phyloP scores from a whole-genome alignment of 2,113 vertebrate genomes.

The Festucalex cinctus region DNA sequence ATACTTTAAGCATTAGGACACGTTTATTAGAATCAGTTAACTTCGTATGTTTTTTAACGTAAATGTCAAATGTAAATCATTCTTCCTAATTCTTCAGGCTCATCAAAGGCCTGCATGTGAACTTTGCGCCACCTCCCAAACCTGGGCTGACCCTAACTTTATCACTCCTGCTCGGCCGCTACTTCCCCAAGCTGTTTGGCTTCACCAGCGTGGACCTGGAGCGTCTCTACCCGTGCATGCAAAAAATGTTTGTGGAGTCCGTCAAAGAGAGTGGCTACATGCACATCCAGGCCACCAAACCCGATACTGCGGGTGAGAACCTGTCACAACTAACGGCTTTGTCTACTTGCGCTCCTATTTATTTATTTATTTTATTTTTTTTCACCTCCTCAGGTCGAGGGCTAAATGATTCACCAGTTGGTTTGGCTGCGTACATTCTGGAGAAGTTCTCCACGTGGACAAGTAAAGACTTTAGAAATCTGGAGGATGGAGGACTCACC shows the following conservation, averaged over 20 bases:
- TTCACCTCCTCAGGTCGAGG: constrained; percentile 73
- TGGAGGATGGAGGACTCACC: constrained; percentile 77
- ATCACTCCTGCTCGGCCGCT: constrained; percentile 72
- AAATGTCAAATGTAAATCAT: background rate
- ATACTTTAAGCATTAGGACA: no score
- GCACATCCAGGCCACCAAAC: constrained; percentile 88
- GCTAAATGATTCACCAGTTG: constrained; percentile 83
- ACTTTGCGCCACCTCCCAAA: constrained; percentile 53
- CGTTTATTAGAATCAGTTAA: no score
- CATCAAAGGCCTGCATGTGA: constrained; percentile 82
- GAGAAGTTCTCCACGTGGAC: constrained; percentile 92
- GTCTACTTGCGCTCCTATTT: background rate
- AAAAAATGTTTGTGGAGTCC: constrained; percentile 66
- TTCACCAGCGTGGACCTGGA: constrained; percentile 71
- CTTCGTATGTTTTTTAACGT: no score
- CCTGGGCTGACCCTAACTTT: constrained; percentile 35
- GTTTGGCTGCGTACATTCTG: constrained; percentile 84
- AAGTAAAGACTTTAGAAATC: constrained; percentile 65
- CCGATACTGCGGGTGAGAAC: constrained; percentile 80
- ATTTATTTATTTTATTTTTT: background rate
- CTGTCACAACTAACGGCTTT: no score
- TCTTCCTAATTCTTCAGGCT: constrained; percentile 53
- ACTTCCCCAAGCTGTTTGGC: constrained; percentile 76
- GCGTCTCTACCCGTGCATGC: constrained; percentile 67
- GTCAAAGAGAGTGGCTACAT: constrained; percentile 81